These are phyloP conservation scores for Pantelozetes paolii DNA, from an alignment of 2,888 invertebrate species.

Conservation along the genomic window DNA sequence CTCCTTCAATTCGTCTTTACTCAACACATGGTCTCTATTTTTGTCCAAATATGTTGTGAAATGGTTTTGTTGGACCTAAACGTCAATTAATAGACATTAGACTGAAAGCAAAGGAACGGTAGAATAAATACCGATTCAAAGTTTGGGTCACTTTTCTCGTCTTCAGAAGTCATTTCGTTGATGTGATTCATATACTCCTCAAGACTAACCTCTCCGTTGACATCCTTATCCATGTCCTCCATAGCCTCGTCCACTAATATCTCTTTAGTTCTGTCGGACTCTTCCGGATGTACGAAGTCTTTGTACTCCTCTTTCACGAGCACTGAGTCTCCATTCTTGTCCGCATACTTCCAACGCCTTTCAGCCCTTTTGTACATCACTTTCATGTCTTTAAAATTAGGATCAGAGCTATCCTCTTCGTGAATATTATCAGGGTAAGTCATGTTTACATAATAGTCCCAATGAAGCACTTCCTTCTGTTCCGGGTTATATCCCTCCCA, in stretches of 20 bases:
- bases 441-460: slow-evolving; percentile 48
- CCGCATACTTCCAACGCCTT: slow-evolving; percentile 48
- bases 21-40: slow-evolving; percentile 57
- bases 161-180: slow-evolving; percentile 43
- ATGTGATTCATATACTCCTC: slow-evolving; percentile 57
- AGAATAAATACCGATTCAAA: slow-evolving; percentile 39
- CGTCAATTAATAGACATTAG: slow-evolving; percentile 43
- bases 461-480: slow-evolving; percentile 46
- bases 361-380: slow-evolving; percentile 47
- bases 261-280: slow-evolving; percentile 47
- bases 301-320: slow-evolving; percentile 48
- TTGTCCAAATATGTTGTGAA: slow-evolving; percentile 57
- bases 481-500: slow-evolving; percentile 48
- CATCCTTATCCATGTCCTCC: slow-evolving; percentile 59
- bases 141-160: slow-evolving; percentile 39
- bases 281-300: slow-evolving; percentile 49
- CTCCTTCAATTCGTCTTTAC: slow-evolving; percentile 55
- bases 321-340: slow-evolving; percentile 47
- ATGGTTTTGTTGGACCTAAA: slow-evolving; percentile 57
- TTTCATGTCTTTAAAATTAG: slow-evolving; percentile 43
- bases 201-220: slow-evolving; percentile 56
- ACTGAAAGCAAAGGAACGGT: background rate
- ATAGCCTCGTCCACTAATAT: slow-evolving; percentile 55
- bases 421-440: slow-evolving; percentile 48
- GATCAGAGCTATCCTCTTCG: slow-evolving; percentile 38